These are phyloP conservation scores for Pheosia tremula DNA, from an alignment of 2,888 invertebrate genomes.

Conservation along the genomic window DNA sequence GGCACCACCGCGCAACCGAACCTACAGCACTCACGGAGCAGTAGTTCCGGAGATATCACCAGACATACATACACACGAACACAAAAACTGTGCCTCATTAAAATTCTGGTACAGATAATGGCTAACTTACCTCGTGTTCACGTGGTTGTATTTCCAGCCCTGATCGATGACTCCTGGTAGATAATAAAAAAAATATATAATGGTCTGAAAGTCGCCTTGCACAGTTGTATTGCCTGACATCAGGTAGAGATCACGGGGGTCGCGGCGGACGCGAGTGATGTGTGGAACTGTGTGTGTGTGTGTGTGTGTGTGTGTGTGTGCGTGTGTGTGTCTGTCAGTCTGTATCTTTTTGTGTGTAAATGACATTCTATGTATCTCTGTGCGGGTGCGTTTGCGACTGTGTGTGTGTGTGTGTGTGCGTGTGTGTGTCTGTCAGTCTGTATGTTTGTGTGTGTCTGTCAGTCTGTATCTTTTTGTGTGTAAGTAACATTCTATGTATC, in stretches of 20 bases:
- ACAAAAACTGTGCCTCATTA: no score
- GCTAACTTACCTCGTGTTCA: slow-evolving; percentile 58
- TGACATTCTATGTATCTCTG: no score
- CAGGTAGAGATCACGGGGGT: no score
- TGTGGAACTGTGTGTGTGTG: neutral
- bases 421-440: neutral
- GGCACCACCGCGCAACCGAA: no score
- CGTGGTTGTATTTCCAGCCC: slow-evolving; percentile 70
- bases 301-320: neutral
- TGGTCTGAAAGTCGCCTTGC: no score
- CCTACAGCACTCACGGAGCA: no score
- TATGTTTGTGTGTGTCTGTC: neutral
- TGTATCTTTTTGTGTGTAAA: neutral
- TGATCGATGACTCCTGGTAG: slow-evolving; percentile 65
- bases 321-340: neutral
- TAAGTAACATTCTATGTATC: no score
- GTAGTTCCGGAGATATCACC: no score
- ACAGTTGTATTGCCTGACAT: no score
- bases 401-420: neutral
- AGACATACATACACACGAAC: no score
- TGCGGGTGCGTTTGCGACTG: no score
- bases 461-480: neutral
- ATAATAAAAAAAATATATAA: slow-evolving; percentile 17
- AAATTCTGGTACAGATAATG: no score
- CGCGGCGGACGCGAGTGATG: neutral